Conservation (phyloP, 2,888 invertebrate genomes). For the Tyria jacobaeae region DNA sequence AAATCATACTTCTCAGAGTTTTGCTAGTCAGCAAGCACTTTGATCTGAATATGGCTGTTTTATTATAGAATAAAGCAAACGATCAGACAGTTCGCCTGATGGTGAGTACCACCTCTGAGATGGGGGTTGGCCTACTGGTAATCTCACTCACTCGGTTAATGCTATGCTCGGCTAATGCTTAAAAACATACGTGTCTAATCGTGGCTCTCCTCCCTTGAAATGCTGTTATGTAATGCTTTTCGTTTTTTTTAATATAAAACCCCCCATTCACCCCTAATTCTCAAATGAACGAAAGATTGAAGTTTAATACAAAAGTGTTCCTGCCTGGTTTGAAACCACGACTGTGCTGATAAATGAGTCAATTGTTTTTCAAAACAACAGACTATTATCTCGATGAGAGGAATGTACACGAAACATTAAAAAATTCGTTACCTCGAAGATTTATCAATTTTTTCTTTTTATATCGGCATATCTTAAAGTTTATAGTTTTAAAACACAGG, state of each 20-base stretch:
- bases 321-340: background rate
- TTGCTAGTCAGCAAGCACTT: background rate
- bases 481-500: background rate
- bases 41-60: background rate
- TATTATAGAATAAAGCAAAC: too few relatives aligned
- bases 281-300: background rate
- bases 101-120: too few relatives aligned
- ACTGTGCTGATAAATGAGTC: conserved; percentile 42
- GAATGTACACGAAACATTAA: conserved; percentile 49
- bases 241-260: too few relatives aligned
- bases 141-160: too few relatives aligned
- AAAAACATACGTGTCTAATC: too few relatives aligned
- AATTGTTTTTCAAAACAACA: conserved; percentile 64
- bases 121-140: too few relatives aligned
- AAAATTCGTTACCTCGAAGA: background rate
- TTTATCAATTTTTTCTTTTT: background rate
- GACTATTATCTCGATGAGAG: conserved; percentile 52
- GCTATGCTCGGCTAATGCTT: too few relatives aligned
- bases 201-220: too few relatives aligned
- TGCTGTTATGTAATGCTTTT: too few relatives aligned
- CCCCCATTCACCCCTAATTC: too few relatives aligned
- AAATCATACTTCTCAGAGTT: background rate
- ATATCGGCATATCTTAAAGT: background rate
- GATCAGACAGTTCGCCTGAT: too few relatives aligned
- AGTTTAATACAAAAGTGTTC: conserved; percentile 8